These are phyloP conservation scores for Ctenicera cuprea DNA, from an alignment of 2,888 invertebrate species.

Conservation along the genomic window DNA sequence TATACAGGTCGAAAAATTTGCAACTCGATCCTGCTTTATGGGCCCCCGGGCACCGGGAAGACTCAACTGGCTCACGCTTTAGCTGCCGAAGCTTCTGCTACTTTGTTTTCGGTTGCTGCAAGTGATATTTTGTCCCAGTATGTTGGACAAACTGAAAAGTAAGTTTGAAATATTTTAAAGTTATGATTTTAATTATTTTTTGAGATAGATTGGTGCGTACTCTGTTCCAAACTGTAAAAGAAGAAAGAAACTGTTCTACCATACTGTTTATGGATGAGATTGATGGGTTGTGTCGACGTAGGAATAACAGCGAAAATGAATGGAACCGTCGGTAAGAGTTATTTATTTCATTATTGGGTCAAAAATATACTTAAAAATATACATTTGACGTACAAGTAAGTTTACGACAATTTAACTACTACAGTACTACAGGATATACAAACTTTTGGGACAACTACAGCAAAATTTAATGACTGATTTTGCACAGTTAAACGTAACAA, in stretches of 20 bases:
- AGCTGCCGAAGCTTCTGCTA: constrained; percentile 73
- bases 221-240: constrained; percentile 37
- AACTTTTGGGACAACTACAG: no score
- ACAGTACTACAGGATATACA: no score
- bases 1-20: constrained; percentile 72
- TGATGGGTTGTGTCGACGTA: constrained; percentile 75
- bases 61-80: constrained; percentile 71
- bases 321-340: constrained; percentile 70
- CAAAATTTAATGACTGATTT: no score
- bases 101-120: constrained; percentile 74
- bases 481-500: no score
- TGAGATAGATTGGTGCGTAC: constrained; percentile 24
- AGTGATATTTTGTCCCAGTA: constrained; percentile 75
- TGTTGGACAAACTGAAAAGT: constrained; percentile 78
- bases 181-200: constrained; percentile 12
- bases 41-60: constrained; percentile 74
- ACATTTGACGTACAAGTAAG: no score
- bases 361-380: no score
- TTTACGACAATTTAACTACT: no score
- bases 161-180: constrained; percentile 48
- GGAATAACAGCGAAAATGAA: constrained; percentile 73
- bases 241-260: constrained; percentile 8
- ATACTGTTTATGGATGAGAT: constrained; percentile 78
- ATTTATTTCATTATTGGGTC: constrained; percentile 25
- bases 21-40: constrained; percentile 75